phyloP scores from a whole-genome alignment of 2,113 vertebrate genomes.

The Hemibagrus wyckioides region DNA sequence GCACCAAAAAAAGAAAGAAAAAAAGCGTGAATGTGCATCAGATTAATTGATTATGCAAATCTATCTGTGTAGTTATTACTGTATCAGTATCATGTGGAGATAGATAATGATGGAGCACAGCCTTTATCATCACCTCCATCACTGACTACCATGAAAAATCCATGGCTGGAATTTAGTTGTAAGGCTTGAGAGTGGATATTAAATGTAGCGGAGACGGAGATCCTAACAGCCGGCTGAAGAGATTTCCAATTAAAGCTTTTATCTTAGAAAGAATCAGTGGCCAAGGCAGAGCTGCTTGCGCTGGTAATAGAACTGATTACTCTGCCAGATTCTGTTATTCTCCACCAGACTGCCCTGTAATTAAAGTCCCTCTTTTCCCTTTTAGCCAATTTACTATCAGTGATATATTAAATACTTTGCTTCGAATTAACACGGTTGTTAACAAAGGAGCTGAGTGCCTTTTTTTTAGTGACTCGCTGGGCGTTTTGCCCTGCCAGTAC shows the following conservation, averaged over 20 bases:
- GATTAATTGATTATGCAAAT: neutral
- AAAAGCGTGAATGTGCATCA: neutral
- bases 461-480: neutral
- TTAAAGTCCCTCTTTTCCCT: slow-evolving; percentile 29
- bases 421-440: slow-evolving; percentile 13
- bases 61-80: neutral
- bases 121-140: neutral
- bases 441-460: neutral
- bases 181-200: slow-evolving; percentile 15
- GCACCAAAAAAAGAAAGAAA: neutral
- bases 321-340: slow-evolving; percentile 39
- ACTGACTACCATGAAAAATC: neutral
- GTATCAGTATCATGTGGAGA: neutral
- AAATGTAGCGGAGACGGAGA: neutral
- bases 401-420: slow-evolving; percentile 37
- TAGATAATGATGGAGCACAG: neutral
- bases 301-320: slow-evolving; percentile 30
- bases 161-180: slow-evolving; percentile 13
- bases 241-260: slow-evolving; percentile 41
- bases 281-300: slow-evolving; percentile 8
- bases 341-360: slow-evolving; percentile 35
- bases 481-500: neutral
- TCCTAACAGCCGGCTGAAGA: slow-evolving; percentile 17
- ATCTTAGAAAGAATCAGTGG: slow-evolving; percentile 36
- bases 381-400: slow-evolving; percentile 41